phyloP scores from a whole-genome alignment of 2,797 vertebrate species.

The Moxostoma hubbsi region DNA sequence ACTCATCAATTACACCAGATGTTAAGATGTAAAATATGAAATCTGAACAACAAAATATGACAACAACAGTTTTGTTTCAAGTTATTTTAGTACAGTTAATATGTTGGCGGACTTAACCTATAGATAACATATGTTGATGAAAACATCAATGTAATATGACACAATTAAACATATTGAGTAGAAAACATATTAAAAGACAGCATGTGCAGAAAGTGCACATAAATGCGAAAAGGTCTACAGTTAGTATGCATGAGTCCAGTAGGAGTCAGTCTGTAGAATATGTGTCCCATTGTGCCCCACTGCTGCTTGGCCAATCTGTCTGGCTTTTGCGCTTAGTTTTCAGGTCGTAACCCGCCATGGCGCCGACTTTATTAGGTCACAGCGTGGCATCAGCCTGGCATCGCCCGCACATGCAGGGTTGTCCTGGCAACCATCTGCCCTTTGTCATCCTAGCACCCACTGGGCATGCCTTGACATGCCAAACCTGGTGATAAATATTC shows the following conservation, averaged over 20 bases:
- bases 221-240: constrained; percentile 22
- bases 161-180: constrained; percentile 34
- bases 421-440: constrained; percentile 81
- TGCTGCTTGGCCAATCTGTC: constrained; percentile 81
- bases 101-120: too few species aligned
- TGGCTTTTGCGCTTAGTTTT: constrained; percentile 77
- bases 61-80: neutral
- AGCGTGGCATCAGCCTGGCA: constrained; percentile 77
- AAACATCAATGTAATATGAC: constrained; percentile 43
- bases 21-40: too few species aligned
- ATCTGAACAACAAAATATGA: neutral
- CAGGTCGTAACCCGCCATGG: constrained; percentile 84
- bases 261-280: constrained; percentile 45
- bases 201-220: constrained; percentile 36
- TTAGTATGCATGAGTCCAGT: constrained; percentile 25
- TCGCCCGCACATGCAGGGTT: constrained; percentile 75
- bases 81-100: too few species aligned
- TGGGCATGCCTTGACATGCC: constrained; percentile 77
- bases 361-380: constrained; percentile 83
- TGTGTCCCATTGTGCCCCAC: constrained; percentile 64
- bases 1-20: too few species aligned
- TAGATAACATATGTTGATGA: neutral
- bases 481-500: constrained; percentile 73
- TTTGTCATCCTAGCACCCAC: constrained; percentile 72
- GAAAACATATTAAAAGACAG: constrained; percentile 36